A percentile compares a stretch with the other conserved stretches of the same genome.
Evolutionary conservation across 2,888 invertebrate species (phyloP).

Genomic region (Schrankia costaestrigalis): DNA sequence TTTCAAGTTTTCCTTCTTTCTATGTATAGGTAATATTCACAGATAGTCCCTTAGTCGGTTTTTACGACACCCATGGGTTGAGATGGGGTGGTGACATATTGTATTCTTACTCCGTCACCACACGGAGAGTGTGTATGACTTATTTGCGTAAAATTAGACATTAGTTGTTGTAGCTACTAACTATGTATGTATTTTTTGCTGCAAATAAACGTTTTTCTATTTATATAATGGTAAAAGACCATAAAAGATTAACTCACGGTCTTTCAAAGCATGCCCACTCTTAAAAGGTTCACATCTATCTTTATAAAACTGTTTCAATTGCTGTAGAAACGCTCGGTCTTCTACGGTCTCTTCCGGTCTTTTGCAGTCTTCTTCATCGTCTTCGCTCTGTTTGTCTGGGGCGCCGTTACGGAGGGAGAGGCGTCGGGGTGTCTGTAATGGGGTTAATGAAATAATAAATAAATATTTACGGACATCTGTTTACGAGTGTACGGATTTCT

Average conservation of each 20-base stretch:
- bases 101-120: too few species aligned
- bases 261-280: slow-evolving; percentile 46
- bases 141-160: too few species aligned
- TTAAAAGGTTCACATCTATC: slow-evolving; percentile 46
- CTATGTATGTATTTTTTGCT: too few species aligned
- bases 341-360: slow-evolving; percentile 37
- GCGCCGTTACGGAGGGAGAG: slow-evolving; percentile 65
- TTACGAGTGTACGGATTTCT: not conserved
- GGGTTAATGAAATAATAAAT: too few species aligned
- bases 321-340: slow-evolving; percentile 54
- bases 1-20: too few species aligned
- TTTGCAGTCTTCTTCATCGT: slow-evolving; percentile 39
- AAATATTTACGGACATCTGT: not conserved
- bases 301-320: slow-evolving; percentile 56
- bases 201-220: not conserved
- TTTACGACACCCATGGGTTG: too few species aligned
- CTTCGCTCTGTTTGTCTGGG: slow-evolving; percentile 45
- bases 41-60: too few species aligned
- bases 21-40: too few species aligned
- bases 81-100: too few species aligned
- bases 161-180: too few species aligned
- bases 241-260: slow-evolving; percentile 50
- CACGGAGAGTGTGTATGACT: too few species aligned
- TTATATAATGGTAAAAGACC: not conserved
- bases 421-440: slow-evolving; percentile 52